Evolutionary conservation across 30 jellyfish, hydroid and myxozoan genomes (phyloP).

Genomic region (Sanderia malayensis): DNA sequence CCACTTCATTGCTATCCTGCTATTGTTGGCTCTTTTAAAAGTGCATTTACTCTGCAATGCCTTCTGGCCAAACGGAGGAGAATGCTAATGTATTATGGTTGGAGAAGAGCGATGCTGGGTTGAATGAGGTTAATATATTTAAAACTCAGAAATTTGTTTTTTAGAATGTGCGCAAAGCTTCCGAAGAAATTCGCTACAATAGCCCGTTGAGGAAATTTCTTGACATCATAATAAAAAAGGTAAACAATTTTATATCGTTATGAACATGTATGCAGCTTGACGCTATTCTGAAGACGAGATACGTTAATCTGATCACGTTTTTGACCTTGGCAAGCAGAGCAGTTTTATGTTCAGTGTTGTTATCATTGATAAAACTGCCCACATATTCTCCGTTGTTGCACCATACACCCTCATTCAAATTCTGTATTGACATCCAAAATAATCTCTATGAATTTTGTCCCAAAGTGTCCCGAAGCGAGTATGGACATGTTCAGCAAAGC

Average conservation of each 20-base stretch:
- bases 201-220: constrained; percentile 66
- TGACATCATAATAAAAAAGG: constrained; percentile 84
- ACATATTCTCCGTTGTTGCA: no score
- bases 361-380: not conserved
- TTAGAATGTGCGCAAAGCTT: constrained; percentile 79
- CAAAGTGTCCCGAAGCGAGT: constrained; percentile 97
- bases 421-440: not conserved
- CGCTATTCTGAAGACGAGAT: not conserved
- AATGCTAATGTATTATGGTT: no score
- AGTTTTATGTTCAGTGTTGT: not conserved
- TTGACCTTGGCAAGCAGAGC: not conserved
- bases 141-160: not conserved
- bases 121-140: not conserved
- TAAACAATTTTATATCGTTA: not conserved
- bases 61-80: no score
- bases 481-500: constrained; percentile 85
- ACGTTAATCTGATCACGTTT: not conserved
- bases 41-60: not conserved
- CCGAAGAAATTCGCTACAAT: constrained; percentile 93
- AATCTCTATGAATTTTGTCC: no score
- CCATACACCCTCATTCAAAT: not conserved
- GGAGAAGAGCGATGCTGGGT: not conserved
- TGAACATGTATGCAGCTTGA: not conserved
- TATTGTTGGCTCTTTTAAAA: not conserved
- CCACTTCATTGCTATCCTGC: no score